These are phyloP conservation scores for Tachina lurida DNA, from an alignment of 2,888 invertebrate genomes.

Conservation along the genomic window DNA sequence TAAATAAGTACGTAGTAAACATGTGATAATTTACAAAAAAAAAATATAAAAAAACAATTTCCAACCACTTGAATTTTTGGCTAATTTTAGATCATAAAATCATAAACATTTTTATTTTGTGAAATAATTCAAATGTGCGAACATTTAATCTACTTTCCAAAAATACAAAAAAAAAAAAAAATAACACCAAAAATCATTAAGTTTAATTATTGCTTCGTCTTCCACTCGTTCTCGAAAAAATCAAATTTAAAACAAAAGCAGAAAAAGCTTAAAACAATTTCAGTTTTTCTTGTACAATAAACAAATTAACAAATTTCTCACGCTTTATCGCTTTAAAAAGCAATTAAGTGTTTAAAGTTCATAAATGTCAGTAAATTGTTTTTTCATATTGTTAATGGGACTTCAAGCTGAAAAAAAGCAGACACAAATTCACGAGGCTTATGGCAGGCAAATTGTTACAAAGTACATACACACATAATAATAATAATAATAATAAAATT, in stretches of 20 bases:
- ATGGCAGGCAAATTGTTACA: background rate
- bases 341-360: slow-evolving; percentile 71
- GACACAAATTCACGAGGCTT: background rate
- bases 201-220: background rate
- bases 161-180: too few species aligned
- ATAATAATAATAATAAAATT: slow-evolving; percentile 27
- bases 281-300: slow-evolving; percentile 53
- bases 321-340: slow-evolving; percentile 71
- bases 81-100: too few species aligned
- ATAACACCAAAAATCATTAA: too few species aligned
- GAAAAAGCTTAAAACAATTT: slow-evolving; percentile 33
- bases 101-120: too few species aligned
- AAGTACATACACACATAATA: background rate
- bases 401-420: slow-evolving; percentile 47
- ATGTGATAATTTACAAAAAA: too few species aligned
- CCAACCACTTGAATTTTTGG: too few species aligned
- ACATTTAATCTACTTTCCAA: too few species aligned
- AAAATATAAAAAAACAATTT: too few species aligned
- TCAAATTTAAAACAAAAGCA: background rate
- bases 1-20: too few species aligned
- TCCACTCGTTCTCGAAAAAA: slow-evolving; percentile 16
- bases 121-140: too few species aligned
- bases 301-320: slow-evolving; percentile 70
- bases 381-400: slow-evolving; percentile 58
- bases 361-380: slow-evolving; percentile 71